Evolutionary conservation across 2,888 invertebrate genomes (phyloP), one percentile per base, ranked within the genome.

Genomic region (Ophion ellenae): DNA sequence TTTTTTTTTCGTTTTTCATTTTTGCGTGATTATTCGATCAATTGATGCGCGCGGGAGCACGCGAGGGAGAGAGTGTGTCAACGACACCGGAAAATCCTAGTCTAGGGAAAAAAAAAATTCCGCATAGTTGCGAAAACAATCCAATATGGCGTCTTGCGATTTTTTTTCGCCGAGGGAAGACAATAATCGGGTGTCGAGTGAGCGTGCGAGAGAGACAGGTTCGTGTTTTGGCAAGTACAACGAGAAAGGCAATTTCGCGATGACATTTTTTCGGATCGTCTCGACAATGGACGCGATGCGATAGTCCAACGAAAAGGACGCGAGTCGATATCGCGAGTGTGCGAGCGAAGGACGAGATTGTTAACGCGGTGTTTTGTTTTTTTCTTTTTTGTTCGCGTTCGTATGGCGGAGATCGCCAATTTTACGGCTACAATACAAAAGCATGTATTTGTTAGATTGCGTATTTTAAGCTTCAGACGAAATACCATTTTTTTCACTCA

Each of bases 131-230:
- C n/a, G 36, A 61, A 40, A 75, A 78, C 59, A n/a, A 84, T 74
- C 61, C 85, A 89, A 88, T 85, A 90, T 90, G 90, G 90, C 90
- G 90, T 87, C 87, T 83, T 73, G 69, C 59, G 59, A 45, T 69
- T 69, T n/a, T 75, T 24, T 45, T 20, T n/a, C 20, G 24, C 24
- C 61, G 24, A 61, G 61, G 9, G 24, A 61, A 61, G 61, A 61
- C 10, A 61, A 61, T 61, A 61, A 61, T 61, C 20, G 11, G 20
- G 24, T 9, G 40, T 45, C 20, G 67, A 20, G 67, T n/a, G 63
- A 66, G 40, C 4, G 36, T n/a, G 17, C 36, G 11, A 66, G 36
- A 66, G 36, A 66, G 40, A 32, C 28, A 14, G 32, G 66, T 14
- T 40, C 36, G 66, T 66, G 66, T 66, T 66, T 66, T 66, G 40